Base-by-base conservation (phyloP, 1,140 invertebrate species). In the Medauroidea extradentata region DNA sequence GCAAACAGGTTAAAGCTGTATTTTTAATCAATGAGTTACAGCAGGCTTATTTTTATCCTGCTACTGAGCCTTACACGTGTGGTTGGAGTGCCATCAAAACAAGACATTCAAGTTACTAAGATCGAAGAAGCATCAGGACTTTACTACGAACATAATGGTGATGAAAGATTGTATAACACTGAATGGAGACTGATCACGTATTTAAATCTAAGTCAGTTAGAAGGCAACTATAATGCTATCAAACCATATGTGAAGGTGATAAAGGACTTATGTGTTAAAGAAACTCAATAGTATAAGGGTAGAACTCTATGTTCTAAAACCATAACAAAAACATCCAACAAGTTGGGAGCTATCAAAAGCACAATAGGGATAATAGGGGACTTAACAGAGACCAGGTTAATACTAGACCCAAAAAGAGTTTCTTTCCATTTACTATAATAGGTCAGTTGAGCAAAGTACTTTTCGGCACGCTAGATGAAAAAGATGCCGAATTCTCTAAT, bases 391-490 rank as follows among this genome's bases (percentile, higher is more conserved):
- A 29, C 19, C 11, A 34, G n/a, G 11, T 38, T 53, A 13, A 4
- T 34, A 2, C 27, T 8, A 9, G 8, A 27, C 3, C 14, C 3
- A 49, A 27, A 19, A 49, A 23, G 13, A 53, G 38, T 34, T 34
- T 25, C 2, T 25, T 7, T 53, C 13, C 38, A 25, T 34, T 53
- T 13, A 53, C n/a, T 13, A 2, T 29, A 7, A 14, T 53, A 13
- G 8, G 51, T 2, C 24, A 38, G 29, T 21, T 27, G 19, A 39
- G 21, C 24, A 53, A 38, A 38, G 11, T 38, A 4, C 18, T 53
- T n/a, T 53, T 53, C 24, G 51, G 21, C 19, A 53, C 24, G 27
- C 8, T 27, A 53, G 51, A 53, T 14, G 21, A 53, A 38, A 21
- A 25, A n/a, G 21, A 53, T 19, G 51, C 51, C 8, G 19, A 25